Evolutionary conservation across 1,140 invertebrate species (phyloP), one percentile per base, ranked within the genome.

Genomic region (Dreissena polymorpha): DNA sequence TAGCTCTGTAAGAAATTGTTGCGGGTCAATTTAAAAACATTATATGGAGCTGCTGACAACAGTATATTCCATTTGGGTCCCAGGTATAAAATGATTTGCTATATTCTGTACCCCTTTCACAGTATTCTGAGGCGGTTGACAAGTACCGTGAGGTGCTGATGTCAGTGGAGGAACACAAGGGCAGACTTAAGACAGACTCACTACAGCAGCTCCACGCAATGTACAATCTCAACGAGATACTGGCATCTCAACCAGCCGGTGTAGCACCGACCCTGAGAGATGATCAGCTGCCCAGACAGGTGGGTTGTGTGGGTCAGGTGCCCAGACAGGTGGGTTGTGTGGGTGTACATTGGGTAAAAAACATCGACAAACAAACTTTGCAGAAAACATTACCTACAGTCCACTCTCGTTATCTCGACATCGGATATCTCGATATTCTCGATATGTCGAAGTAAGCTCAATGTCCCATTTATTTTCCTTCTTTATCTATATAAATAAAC

Each of bases 151-250:
- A 94, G 74, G 95, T 96, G 7, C 86, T 96, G 29, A 90, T 92
- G 64, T 93, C 94, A 23, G 93, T 94, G 7, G 92, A 94, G 29
- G 93, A 95, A 87, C 94, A 95, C 88, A 93, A 94, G 75, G 90
- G 91, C 27, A 78, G 91, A 69, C 88, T 95, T 29, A 92, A 94
- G 83, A 94, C 94, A 14, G 95, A 95, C 88, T 93, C 94, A 14
- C 90, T 95, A 13, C 95, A 95, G 85, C 93, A 95, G 86, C 94
- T 96, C 39, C 96, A 97, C 92, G 94, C 95, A 0, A 90, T 96
- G 70, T 93, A 95, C 85, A 97, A 97, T 91, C 91, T 96, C 29
- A 89, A 93, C 12, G 94, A 95, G 90, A 93, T 89, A 72, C 89
- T 89, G 67, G 86, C 60, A 72, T 88, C 82, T 60, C 89, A 89